These are phyloP conservation scores for Melipona quadrifasciata DNA, from an alignment of 1,140 invertebrate genomes.

Conservation along the genomic window DNA sequence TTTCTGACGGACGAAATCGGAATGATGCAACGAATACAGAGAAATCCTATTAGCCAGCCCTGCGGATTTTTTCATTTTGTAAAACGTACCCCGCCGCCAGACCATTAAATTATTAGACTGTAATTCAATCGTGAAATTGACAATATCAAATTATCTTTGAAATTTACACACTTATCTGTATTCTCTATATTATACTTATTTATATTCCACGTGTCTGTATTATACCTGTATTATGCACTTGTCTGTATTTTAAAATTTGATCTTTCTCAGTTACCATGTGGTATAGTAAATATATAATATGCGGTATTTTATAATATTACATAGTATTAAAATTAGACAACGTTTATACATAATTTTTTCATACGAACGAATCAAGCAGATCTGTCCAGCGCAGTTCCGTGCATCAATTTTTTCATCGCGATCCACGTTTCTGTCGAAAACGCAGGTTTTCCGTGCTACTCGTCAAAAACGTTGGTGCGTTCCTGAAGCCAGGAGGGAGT, in stretches of 20 bases:
- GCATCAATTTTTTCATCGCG: background rate
- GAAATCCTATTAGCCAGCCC: background rate
- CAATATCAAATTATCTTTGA: background rate
- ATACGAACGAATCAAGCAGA: background rate
- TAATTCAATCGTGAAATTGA: background rate
- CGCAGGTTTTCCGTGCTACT: background rate
- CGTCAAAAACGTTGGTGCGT: background rate
- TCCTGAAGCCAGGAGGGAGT: too few species aligned
- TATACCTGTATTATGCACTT: too few species aligned
- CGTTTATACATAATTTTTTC: too few species aligned
- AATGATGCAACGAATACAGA: background rate
- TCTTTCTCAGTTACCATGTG: too few species aligned
- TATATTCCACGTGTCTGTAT: too few species aligned
- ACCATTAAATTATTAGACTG: background rate
- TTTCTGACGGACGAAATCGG: background rate
- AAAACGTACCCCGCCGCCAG: background rate
- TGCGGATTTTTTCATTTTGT: background rate
- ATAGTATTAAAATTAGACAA: too few species aligned
- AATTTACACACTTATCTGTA: background rate
- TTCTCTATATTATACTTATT: too few species aligned
- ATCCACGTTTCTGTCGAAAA: background rate
- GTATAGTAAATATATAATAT: too few species aligned
- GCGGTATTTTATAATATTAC: too few species aligned
- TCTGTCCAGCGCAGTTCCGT: background rate
- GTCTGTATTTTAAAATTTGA: background rate